phyloP scores from a whole-genome alignment of 2,113 vertebrate genomes.

The Proterorhinus semilunaris region DNA sequence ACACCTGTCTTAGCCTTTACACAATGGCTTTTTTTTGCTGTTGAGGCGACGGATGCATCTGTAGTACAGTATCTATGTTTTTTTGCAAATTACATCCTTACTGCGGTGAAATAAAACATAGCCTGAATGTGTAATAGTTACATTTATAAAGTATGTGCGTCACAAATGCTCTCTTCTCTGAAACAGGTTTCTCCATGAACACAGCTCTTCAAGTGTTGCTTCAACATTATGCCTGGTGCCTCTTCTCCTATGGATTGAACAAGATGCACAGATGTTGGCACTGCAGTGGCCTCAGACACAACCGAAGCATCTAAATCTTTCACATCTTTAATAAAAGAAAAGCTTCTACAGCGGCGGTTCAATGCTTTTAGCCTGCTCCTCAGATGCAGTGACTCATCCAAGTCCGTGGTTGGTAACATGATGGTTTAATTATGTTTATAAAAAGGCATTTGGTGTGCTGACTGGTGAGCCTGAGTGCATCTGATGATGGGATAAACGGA shows the following conservation, averaged over 20 bases:
- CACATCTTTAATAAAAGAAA: conserved; percentile 44
- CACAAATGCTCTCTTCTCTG: neutral
- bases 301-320: conserved; percentile 39
- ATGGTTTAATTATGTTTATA: conserved; percentile 19
- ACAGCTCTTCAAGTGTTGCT: neutral
- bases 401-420: conserved; percentile 7
- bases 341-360: conserved; percentile 6
- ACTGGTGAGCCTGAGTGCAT: neutral
- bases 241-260: neutral
- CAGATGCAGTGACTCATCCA: conserved; percentile 43
- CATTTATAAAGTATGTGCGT: conserved; percentile 7
- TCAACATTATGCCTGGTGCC: neutral
- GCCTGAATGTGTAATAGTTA: neutral
- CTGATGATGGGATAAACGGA: neutral
- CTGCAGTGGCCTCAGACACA: conserved; percentile 16
- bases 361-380: conserved; percentile 24
- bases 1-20: conserved; percentile 18
- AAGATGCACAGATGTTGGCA: neutral
- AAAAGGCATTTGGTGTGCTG: conserved; percentile 11
- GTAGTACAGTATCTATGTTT: neutral
- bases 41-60: neutral
- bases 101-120: neutral
- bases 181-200: conserved; percentile 8
- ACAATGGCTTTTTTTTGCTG: conserved; percentile 10
- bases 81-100: neutral